Base-by-base conservation (phyloP, 2,113 vertebrate species). In the Forbesichthys papilliferus region DNA sequence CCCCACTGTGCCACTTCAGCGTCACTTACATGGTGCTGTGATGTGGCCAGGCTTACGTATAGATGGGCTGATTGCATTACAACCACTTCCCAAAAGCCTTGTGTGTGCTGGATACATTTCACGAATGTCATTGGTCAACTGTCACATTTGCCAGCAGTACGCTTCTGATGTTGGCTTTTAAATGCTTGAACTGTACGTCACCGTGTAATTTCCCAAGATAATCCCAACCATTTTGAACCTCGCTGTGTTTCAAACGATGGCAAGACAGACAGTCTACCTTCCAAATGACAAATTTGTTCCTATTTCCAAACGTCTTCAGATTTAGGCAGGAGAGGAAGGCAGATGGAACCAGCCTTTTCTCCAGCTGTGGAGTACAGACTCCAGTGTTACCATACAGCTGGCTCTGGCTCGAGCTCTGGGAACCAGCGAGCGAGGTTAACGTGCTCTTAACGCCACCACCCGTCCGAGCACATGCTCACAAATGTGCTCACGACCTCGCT, bases 291-390 rank as follows among this genome's bases (percentile, higher is more conserved):
- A 42, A 42, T 42, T 42, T 42, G 36, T 42, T 42, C 36, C 36
- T 42, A 8, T 42, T 42, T 42, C 36, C 36, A 42, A 42, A 5
- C 36, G 36, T 42, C 36, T 42, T 42, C 7, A 5, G 6, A 42
- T 42, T 42, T 42, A 42, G 68, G 61, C 60, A 69, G 67, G 69
- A 66, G 69, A 61, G 75, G 84, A 85, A 83, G 87, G 83, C 83
- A 68, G 84, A 63, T 74, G 51, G 78, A 80, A 76, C 77, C 86
- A 89, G 84, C 74, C 84, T 82, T 81, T 80, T 87, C 81, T 86
- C 79, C 91, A 92, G 92, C 89, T 92, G 88, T 89, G 87, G 47
- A 77, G 85, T 77, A 83, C 83, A 84, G 87, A 80, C 84, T 72
- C 54, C 36, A 81, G 63, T 78, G 74, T 74, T 66, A 78, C 74